phyloP scores from a whole-genome alignment of 1,140 invertebrate species.

The Hestina assimilis region DNA sequence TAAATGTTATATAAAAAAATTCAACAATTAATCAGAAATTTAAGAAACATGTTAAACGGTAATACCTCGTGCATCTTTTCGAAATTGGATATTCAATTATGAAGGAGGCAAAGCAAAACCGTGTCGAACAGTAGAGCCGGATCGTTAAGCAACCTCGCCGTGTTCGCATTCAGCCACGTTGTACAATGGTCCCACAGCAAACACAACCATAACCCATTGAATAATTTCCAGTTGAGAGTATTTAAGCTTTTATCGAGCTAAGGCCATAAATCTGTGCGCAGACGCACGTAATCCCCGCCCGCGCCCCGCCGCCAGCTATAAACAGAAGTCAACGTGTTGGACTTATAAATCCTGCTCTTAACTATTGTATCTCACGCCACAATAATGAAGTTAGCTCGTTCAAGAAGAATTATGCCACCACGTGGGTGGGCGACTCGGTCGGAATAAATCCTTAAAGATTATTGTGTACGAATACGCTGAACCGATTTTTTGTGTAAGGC shows the following conservation, averaged over 20 bases:
- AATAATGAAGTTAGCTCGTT: conserved; percentile 78
- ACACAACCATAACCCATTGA: conserved; percentile 51
- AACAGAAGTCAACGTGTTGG: conserved; percentile 77
- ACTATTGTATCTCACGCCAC: conserved; percentile 77
- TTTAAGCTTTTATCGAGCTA: conserved; percentile 76
- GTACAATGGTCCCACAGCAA: conserved; percentile 38
- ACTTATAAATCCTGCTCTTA: conserved; percentile 77
- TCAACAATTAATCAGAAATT: no score
- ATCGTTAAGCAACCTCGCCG: background rate
- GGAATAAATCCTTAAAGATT: conserved; percentile 66
- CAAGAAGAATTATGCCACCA: conserved; percentile 71
- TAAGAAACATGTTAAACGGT: no score
- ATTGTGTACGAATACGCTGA: conserved; percentile 53
- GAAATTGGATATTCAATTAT: no score
- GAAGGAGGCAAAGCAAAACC: background rate
- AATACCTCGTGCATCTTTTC: no score
- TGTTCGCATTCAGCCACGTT: background rate
- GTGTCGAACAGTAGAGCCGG: background rate
- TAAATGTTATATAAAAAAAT: no score
- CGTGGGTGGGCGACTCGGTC: conserved; percentile 69
- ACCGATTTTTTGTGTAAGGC: conserved; percentile 60
- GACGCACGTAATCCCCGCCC: conserved; percentile 69
- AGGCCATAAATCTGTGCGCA: conserved; percentile 73
- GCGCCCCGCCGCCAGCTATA: conserved; percentile 67
- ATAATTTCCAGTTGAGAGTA: conserved; percentile 68